These are phyloP conservation scores for Panopea generosa DNA, from an alignment of 2,888 invertebrate genomes.

Conservation along the genomic window DNA sequence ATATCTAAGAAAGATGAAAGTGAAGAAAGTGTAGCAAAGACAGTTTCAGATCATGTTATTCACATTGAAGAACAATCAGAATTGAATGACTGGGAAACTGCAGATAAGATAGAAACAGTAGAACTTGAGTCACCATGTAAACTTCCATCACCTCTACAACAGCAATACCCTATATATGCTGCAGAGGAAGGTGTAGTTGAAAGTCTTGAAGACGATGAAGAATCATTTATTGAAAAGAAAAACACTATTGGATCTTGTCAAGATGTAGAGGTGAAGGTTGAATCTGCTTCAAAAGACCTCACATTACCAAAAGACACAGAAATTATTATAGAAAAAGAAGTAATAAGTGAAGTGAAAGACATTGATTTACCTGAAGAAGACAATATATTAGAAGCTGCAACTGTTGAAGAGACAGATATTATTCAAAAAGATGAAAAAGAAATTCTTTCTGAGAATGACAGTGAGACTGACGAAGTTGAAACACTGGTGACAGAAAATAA, in stretches of 20 bases:
- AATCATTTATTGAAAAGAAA: background rate
- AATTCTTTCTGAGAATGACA: background rate
- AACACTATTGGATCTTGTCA: too few relatives aligned
- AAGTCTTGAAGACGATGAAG: constrained; percentile 7
- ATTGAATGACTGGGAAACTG: constrained; percentile 69
- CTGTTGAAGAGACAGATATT: constrained; percentile 1
- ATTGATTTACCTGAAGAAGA: constrained; percentile 16
- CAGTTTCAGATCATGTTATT: background rate
- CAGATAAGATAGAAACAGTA: constrained; percentile 63
- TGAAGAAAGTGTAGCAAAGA: constrained; percentile 8
- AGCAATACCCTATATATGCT: constrained; percentile 38
- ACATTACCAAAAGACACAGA: too few relatives aligned
- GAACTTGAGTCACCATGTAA: constrained; percentile 57
- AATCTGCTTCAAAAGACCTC: too few relatives aligned
- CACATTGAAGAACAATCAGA: constrained; percentile 32
- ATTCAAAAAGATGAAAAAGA: background rate
- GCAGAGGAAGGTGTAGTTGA: constrained; percentile 26
- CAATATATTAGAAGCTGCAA: background rate
- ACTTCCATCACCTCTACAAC: constrained; percentile 52
- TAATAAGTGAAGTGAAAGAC: background rate
- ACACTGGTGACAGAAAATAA: background rate
- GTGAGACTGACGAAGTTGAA: background rate
- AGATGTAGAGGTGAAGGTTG: too few relatives aligned
- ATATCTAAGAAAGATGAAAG: constrained; percentile 2
- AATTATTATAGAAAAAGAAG: too few relatives aligned